phyloP scores from a whole-genome alignment of 1,140 invertebrate genomes.

The Aphis gossypii region DNA sequence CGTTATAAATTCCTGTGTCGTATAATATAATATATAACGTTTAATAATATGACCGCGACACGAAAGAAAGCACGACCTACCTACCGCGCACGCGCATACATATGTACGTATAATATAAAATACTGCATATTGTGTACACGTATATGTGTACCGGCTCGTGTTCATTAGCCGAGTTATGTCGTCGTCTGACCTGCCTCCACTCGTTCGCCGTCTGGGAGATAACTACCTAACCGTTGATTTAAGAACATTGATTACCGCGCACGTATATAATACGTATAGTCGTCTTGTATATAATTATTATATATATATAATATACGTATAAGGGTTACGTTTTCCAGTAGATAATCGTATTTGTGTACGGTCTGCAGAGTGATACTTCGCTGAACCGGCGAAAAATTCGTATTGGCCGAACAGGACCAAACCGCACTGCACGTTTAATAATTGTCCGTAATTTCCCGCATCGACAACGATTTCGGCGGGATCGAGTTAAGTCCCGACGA shows the following conservation, averaged over 20 bases:
- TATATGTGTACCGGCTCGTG: slow-evolving; percentile 5
- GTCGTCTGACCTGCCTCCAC: not conserved
- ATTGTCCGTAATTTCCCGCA: not conserved
- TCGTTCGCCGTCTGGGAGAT: not conserved
- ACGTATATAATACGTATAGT: not conserved
- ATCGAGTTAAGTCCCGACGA: not conserved
- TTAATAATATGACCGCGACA: not conserved
- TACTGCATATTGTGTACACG: not conserved
- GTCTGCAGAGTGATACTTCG: not conserved
- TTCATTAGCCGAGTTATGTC: slow-evolving; percentile 30
- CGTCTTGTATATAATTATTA: not conserved
- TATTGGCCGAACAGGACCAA: not conserved
- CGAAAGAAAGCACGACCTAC: not conserved
- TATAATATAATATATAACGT: not conserved
- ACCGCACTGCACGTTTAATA: not conserved
- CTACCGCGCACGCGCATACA: not conserved
- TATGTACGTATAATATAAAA: not conserved
- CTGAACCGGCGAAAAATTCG: slow-evolving; percentile 23
- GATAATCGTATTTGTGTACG: slow-evolving; percentile 18
- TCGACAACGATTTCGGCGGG: not conserved
- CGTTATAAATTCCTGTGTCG: not conserved
- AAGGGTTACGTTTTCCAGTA: not conserved
- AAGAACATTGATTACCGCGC: not conserved
- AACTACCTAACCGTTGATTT: not conserved
- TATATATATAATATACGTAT: not conserved